These are phyloP conservation scores for Seira ritae DNA, from an alignment of 2,888 invertebrate species.

Conservation along the genomic window DNA sequence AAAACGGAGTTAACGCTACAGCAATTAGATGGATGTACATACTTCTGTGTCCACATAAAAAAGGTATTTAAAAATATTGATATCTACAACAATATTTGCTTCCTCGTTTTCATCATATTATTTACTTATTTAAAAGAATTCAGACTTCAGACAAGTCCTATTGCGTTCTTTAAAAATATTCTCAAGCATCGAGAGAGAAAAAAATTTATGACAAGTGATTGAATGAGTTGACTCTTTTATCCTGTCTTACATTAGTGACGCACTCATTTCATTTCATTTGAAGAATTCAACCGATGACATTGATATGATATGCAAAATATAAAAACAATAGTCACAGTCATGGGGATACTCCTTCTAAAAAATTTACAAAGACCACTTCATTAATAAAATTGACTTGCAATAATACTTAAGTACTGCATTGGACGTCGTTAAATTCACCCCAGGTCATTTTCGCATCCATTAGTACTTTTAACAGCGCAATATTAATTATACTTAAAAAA, in stretches of 20 bases:
- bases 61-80: constrained; percentile 6
- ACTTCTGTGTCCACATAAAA: background rate
- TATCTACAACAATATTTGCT: constrained; percentile 8
- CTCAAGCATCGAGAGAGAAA: constrained; percentile 48
- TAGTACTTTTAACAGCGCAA: too few species aligned
- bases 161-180: constrained; percentile 28
- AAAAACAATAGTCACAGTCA: background rate
- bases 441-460: too few species aligned
- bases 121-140: too few species aligned
- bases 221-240: constrained; percentile 59
- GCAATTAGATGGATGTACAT: too few species aligned
- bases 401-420: background rate
- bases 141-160: too few species aligned
- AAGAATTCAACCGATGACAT: constrained; percentile 38
- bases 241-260: constrained; percentile 35
- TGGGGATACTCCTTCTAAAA: constrained; percentile 5
- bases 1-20: too few species aligned
- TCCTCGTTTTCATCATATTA: too few species aligned
- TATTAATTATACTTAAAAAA: too few species aligned
- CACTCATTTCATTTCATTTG: too few species aligned
- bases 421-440: background rate
- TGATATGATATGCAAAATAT: constrained; percentile 44
- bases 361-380: background rate
- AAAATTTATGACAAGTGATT: constrained; percentile 56
- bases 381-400: background rate